Conservation (phyloP, 2,113 vertebrate species). For the Myrmecobius fasciatus region DNA sequence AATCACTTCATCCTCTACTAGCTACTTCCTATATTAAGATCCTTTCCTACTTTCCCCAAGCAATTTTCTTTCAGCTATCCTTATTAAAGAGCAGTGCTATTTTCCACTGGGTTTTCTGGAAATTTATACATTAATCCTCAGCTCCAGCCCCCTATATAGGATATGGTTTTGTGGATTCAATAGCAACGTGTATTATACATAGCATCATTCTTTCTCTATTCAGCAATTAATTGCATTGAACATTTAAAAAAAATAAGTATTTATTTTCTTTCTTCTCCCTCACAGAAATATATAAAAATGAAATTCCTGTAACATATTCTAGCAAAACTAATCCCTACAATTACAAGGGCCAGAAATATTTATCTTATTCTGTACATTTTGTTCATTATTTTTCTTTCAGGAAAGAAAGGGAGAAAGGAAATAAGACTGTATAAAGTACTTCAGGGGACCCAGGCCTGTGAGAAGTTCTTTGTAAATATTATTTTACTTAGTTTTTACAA, state of each 20-base stretch:
- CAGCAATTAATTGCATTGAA: not conserved
- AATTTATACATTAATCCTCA: not conserved
- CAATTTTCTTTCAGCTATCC: not conserved
- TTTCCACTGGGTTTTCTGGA: not conserved
- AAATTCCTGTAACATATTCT: not conserved
- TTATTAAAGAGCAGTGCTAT: not conserved
- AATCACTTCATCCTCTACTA: not conserved
- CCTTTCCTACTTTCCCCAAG: not conserved
- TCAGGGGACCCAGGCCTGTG: not conserved
- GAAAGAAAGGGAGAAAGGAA: not conserved
- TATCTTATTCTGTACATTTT: not conserved
- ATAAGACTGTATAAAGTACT: not conserved
- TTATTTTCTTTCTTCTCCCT: not conserved
- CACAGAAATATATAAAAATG: not conserved
- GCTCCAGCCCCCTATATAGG: not conserved
- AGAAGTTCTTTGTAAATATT: not conserved
- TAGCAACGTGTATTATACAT: not conserved
- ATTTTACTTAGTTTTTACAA: not conserved
- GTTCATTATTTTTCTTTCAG: not conserved
- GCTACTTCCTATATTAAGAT: not conserved
- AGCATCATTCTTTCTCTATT: not conserved
- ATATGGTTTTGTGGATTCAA: not conserved
- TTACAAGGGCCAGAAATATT: not conserved
- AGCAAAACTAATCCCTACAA: not conserved
- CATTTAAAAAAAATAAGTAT: not conserved